Evolutionary conservation across 2,797 vertebrate genomes (phyloP).

Genomic region (Dendrocincla tyrannina): DNA sequence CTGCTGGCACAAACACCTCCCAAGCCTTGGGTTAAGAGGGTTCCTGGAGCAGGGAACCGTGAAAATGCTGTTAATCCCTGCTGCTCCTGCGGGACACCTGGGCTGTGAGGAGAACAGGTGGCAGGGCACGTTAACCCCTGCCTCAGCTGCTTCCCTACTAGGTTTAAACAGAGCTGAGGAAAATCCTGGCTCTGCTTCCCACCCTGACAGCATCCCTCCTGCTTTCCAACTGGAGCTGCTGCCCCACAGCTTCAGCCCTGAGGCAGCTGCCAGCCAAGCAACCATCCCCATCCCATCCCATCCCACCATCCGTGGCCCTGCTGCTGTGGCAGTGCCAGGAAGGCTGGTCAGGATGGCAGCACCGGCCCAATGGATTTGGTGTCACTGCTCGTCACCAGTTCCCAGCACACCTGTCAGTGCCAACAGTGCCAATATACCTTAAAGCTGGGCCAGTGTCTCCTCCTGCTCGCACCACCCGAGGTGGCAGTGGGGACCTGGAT

Average conservation of each 20-base stretch:
- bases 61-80: not conserved
- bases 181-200: not conserved
- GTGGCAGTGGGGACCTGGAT: rapidly evolving
- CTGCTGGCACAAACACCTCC: not conserved
- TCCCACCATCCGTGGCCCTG: rapidly evolving
- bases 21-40: not conserved
- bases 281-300: not conserved
- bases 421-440: not conserved
- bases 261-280: not conserved
- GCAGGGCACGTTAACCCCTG: not conserved
- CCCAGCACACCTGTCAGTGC: not conserved
- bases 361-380: not conserved
- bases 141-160: not conserved
- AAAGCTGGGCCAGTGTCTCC: not conserved
- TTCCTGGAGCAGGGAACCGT: not conserved
- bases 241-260: not conserved
- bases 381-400: not conserved
- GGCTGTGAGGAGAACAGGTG: not conserved
- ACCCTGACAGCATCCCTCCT: not conserved
- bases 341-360: not conserved
- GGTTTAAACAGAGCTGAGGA: not conserved
- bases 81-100: not conserved
- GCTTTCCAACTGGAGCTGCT: not conserved
- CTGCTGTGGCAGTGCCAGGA: not conserved
- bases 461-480: not conserved